Base-by-base conservation (phyloP, 2,113 vertebrate species). In the Gadus macrocephalus region DNA sequence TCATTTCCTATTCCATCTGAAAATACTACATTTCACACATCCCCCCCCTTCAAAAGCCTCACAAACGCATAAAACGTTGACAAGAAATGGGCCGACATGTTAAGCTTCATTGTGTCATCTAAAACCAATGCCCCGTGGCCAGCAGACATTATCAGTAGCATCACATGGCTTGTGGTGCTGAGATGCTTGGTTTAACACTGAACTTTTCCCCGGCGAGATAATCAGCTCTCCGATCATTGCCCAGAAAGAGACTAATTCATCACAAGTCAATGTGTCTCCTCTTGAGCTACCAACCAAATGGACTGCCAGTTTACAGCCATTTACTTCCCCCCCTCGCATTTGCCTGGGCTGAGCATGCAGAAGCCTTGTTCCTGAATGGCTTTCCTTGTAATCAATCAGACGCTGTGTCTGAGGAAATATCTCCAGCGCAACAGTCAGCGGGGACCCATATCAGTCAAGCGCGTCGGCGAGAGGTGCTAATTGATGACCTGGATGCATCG, bases 331-430 rank as follows among this genome's bases (percentile, higher is more conserved):
- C 74, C 66, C 74, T 72, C 73, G 66, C 82, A 79, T 78, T 77
- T 53, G 28, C 73, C 65, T 22, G 20, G 64, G 67, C 63, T 25
- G 61, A 79, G 79, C 31, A 67, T 68, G 79, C 83, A 80, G 55
- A n/a, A 58, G 9, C 82, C 79, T 81, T 90, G 87, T 84, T 69
- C 62, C 56, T 71, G 73, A 87, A 85, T 86, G 85, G 80, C 86
- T 68, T 77, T 72, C 75, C 56, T 66, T 80, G 85, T 88, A 88
- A 88, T 89, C 85, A 90, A 86, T 89, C 42, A 49, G 87, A 79
- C 85, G 81, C 20, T 5, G 66, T 35, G 31, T 73, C 66, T 53
- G 75, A 79, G 76, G 78, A 79, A 85, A 86, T 74, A 77, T 77
- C 78, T 83, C 61, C 68, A 42, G 76, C 76, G 85, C 75, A 84